Evolutionary conservation across 2,113 vertebrate genomes (phyloP).

Genomic region (Pseudopodoces humilis): DNA sequence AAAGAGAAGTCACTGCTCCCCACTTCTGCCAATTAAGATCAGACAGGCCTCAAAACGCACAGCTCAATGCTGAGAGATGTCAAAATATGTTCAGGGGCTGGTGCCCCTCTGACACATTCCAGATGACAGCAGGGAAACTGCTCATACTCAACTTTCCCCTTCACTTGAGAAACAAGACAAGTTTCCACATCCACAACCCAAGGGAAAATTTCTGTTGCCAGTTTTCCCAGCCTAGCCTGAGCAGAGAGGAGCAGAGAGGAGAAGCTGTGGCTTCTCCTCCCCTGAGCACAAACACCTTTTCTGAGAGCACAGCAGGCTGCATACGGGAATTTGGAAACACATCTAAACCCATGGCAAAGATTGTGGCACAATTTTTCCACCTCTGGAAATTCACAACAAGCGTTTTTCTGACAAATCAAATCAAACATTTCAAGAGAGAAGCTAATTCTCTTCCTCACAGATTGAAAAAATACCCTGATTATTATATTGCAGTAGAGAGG

Average conservation of each 20-base stretch:
- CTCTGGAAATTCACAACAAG: background rate
- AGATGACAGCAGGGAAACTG: background rate
- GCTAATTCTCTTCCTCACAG: background rate
- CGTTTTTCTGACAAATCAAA: constrained; percentile 25
- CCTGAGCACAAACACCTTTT: background rate
- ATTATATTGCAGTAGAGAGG: background rate
- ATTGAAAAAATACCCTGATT: background rate
- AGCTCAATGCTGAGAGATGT: background rate
- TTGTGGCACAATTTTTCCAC: background rate
- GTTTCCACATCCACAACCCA: background rate
- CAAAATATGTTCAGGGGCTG: background rate
- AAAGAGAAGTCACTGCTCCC: background rate
- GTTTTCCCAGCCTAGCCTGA: background rate
- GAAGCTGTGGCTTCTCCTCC: background rate
- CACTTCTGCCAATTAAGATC: background rate
- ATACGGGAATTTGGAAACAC: background rate
- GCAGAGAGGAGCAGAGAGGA: background rate
- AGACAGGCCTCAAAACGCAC: background rate
- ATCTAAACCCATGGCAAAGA: background rate
- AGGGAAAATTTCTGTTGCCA: background rate
- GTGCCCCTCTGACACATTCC: background rate
- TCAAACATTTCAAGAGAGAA: background rate
- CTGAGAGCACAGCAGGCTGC: background rate
- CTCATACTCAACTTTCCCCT: background rate
- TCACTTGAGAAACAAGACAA: background rate